Evolutionary conservation across 2,888 invertebrate species (phyloP), one percentile per base, ranked within the genome.

Genomic region (Timema podura): DNA sequence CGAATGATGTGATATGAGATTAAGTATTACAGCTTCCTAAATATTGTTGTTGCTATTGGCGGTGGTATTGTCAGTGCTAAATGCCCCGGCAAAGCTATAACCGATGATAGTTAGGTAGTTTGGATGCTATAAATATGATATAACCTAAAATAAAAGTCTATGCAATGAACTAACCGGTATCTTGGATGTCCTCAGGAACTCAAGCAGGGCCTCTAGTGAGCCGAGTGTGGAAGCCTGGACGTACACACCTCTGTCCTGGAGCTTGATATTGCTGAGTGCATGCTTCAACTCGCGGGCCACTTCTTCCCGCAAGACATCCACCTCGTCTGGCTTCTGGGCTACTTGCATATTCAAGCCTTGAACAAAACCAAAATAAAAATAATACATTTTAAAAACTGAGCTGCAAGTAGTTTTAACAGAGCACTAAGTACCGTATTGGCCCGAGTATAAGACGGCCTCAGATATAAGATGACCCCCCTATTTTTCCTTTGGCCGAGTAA

Each of bases 171-270:
- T 90, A 80, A 95, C 95, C 79, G 98, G 97, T 81, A 98, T 97
- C 83, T 94, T 94, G 75, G 95, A 96, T 68, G 90, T 88, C 76
- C 89, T 88, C 68, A 98, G 87, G 83, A 97, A 98, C 80, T 97
- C 96, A 6, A 98, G 84, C 69, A 99, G 83, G 0, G 99, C 99
- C 82, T 99, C 99, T 10, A 99, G 84, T 0, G 99, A 99, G 8
- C 99, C 99, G 7, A 99, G 86, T n/a, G 99, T 99, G 1, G 98
- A 98, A 0, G 99, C 98, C 79, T 99, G 98, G n/a, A 99, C 99
- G 82, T 95, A 98, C 61, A 99, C 99, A 64, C 99, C 99, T 73
- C 94, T 87, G 75, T 93, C 94, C 51, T 91, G 88, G 75, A 96
- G 83, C 80, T 95, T 96, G 78, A 99, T 98, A 48, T 93, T 91